phyloP scores from a whole-genome alignment of 2,888 invertebrate genomes.

The Apotomis turbidana region DNA sequence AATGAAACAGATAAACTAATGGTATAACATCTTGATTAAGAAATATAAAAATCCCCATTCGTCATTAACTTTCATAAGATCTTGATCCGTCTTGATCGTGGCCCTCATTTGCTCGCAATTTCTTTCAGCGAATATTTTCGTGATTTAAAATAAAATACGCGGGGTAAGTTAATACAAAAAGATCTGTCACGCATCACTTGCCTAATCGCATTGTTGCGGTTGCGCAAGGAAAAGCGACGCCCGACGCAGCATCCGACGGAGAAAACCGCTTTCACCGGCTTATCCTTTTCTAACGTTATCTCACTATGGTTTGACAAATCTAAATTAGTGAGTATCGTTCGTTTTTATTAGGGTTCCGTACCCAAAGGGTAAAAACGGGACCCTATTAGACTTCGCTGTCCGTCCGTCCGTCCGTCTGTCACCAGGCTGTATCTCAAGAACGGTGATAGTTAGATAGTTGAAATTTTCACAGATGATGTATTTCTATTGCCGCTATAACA shows the following conservation, averaged over 20 bases:
- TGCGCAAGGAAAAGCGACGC: conserved; percentile 40
- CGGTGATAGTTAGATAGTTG: too few relatives aligned
- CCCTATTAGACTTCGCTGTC: too few relatives aligned
- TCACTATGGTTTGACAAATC: conserved; percentile 12
- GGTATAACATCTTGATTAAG: too few relatives aligned
- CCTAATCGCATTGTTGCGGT: conserved; percentile 32
- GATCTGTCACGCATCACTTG: conserved; percentile 19
- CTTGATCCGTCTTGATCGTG: too few relatives aligned
- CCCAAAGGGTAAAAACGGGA: too few relatives aligned
- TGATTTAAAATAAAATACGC: not conserved
- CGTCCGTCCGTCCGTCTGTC: too few relatives aligned
- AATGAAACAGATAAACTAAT: too few relatives aligned
- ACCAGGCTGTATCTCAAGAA: too few relatives aligned
- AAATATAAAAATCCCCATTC: too few relatives aligned
- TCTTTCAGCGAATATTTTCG: not conserved
- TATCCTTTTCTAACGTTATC: conserved; percentile 25
- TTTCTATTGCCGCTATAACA: too few relatives aligned
- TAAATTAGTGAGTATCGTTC: not conserved
- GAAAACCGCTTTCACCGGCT: conserved; percentile 41
- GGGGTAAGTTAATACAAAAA: not conserved
- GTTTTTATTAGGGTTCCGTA: not conserved
- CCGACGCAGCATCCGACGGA: conserved; percentile 38
- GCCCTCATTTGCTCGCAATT: not conserved
- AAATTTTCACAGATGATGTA: too few relatives aligned
- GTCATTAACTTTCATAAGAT: too few relatives aligned